These are phyloP conservation scores for Spinus olivaceus DNA, from an alignment of 2,797 vertebrate genomes.

Conservation along the genomic window DNA sequence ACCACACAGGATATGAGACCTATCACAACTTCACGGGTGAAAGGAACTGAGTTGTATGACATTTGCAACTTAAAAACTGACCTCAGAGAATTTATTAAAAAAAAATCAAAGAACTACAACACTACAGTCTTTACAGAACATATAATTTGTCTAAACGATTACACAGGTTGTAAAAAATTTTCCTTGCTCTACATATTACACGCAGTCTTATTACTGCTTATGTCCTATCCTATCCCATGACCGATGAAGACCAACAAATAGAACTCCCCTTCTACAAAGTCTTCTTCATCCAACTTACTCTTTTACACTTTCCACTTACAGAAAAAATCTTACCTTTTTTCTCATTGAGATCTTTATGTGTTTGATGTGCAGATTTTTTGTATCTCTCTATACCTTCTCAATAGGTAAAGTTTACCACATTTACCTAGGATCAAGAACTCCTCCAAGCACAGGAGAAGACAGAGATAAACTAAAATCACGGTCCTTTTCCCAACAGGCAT, in stretches of 20 bases:
- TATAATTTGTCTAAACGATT: background rate
- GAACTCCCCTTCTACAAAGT: background rate
- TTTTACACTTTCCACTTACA: background rate
- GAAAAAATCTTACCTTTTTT: background rate
- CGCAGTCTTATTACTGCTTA: background rate
- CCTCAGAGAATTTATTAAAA: background rate
- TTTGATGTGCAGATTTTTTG: background rate
- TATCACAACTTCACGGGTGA: background rate
- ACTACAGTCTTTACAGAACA: background rate
- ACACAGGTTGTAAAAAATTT: background rate
- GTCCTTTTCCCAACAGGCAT: background rate
- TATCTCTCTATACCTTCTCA: background rate
- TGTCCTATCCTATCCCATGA: background rate
- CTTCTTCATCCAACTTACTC: background rate
- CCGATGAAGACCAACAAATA: background rate
- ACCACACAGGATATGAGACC: constrained; percentile 3
- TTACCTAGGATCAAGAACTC: background rate
- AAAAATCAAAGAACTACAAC: background rate
- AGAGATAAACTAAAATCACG: background rate
- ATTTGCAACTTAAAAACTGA: constrained; percentile 1
- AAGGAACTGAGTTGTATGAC: background rate
- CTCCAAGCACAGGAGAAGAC: background rate
- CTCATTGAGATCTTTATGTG: too few relatives aligned
- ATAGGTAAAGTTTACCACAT: background rate
- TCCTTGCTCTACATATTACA: background rate